Evolutionary conservation across 1,140 invertebrate genomes (phyloP).

Genomic region (Antheraea mylitta): DNA sequence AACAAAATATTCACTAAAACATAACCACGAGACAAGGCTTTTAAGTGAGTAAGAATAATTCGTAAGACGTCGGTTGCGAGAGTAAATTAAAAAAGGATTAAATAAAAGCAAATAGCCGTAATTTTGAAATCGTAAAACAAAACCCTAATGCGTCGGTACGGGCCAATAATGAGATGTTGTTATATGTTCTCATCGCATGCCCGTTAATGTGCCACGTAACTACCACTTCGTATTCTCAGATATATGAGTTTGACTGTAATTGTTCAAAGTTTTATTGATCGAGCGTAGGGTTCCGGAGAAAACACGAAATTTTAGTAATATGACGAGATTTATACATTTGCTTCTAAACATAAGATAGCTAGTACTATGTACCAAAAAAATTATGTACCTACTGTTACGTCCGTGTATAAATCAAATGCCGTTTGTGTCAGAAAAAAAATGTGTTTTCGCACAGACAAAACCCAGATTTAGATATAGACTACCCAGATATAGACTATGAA

Average conservation of each 20-base stretch:
- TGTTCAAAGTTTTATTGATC: background rate
- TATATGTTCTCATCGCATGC: background rate
- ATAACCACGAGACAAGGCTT: no score
- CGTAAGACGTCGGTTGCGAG: background rate
- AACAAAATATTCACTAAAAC: no score
- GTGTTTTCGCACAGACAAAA: no score
- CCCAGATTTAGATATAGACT: no score
- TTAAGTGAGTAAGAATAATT: no score
- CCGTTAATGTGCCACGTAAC: slow-evolving; percentile 1
- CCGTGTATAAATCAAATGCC: no score
- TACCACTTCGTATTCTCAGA: slow-evolving; percentile 2
- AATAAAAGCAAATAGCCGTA: background rate
- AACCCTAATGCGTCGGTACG: slow-evolving; percentile 5
- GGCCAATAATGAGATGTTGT: slow-evolving; percentile 6
- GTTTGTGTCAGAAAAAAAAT: no score
- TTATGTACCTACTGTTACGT: no score
- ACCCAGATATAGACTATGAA: no score
- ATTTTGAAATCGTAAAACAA: slow-evolving; percentile 12
- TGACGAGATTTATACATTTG: no score
- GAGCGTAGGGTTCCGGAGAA: background rate
- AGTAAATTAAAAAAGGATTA: background rate
- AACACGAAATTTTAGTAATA: background rate
- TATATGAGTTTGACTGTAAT: slow-evolving; percentile 6
- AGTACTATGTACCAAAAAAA: no score
- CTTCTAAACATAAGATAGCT: no score